Evolutionary conservation across 2,888 invertebrate species (phyloP), one percentile per base, ranked within the genome.

Genomic region (Drosophila incognita): DNA sequence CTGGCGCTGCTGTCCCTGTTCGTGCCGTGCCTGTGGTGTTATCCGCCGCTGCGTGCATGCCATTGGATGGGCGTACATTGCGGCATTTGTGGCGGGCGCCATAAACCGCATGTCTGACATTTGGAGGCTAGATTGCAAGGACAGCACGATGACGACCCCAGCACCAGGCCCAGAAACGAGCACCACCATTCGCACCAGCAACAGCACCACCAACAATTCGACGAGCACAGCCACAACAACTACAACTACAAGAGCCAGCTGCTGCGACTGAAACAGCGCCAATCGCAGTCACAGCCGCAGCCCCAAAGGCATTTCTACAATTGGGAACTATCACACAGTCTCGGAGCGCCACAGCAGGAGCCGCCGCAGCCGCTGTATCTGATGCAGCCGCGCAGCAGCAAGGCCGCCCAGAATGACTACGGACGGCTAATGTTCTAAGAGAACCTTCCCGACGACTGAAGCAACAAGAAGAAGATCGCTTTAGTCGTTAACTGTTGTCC

Each of bases 1-100:
- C 94, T 99, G 82, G 95, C 97, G 35, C 94, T 98, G 74, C 95
- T 99, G 63, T 97, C 97, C 70, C 93, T 98, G 79, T 94, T 98
- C 85, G 96, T 98, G 90, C 99, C 99, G 82, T 99, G 99, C 93
- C 94, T 99, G 89, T 99, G 98, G 95, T 97, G 98, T 94, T 99
- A 99, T 94, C 95, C 96, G 88, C 98, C 98, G 70, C 94, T 98
- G 77, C 96, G 96, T 87, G 96, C 97, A 86, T 96, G 96, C 91
- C 98, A 98, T 94, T 95, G 95, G 94, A 96, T 97, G 89, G 97
- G 97, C 60, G 95, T 96, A 75, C 94, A 95, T 62, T 97, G 97
- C 90, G 96, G 96, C 70, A 92, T 97, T 67, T 97, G 98, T 88
- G 98, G 98, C 64, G 98, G 97, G 8, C 95, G 95, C 83, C 98